Evolutionary conservation across 1,140 invertebrate species (phyloP).

Genomic region (Conus betulinus): DNA sequence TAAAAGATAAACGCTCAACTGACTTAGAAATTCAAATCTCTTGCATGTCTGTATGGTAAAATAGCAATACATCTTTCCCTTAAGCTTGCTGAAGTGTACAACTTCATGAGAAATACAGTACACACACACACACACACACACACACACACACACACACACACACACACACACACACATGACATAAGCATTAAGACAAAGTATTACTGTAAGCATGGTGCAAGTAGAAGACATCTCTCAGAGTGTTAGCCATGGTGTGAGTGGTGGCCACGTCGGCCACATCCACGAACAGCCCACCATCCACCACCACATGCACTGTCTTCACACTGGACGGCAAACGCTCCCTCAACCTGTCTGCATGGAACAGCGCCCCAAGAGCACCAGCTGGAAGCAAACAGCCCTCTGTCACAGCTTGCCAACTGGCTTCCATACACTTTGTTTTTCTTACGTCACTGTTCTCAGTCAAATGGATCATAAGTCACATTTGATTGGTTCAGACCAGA

Average conservation of each 20-base stretch:
- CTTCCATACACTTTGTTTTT: too few species aligned
- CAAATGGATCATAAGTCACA: too few species aligned
- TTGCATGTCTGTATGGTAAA: too few species aligned
- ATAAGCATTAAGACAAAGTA: too few species aligned
- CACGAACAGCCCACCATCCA: constrained; percentile 59
- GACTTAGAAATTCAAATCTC: too few species aligned
- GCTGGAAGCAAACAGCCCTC: constrained; percentile 40
- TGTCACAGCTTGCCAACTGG: background rate
- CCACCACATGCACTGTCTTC: constrained; percentile 53
- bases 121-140: background rate
- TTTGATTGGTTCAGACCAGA: too few species aligned
- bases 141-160: constrained; percentile 9
- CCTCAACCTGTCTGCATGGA: constrained; percentile 56
- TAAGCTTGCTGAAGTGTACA: too few species aligned
- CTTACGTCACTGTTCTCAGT: too few species aligned
- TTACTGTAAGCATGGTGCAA: constrained; percentile 13
- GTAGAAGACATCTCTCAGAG: constrained; percentile 31
- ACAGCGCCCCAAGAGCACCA: constrained; percentile 57
- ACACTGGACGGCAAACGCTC: constrained; percentile 53
- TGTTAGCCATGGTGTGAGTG: constrained; percentile 50
- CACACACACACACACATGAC: background rate
- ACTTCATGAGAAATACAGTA: too few species aligned
- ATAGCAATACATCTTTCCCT: too few species aligned
- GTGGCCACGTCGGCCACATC: constrained; percentile 49
- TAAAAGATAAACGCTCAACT: too few species aligned